Conservation (phyloP, 2,888 invertebrate species). For the Hecatera dysodea region DNA sequence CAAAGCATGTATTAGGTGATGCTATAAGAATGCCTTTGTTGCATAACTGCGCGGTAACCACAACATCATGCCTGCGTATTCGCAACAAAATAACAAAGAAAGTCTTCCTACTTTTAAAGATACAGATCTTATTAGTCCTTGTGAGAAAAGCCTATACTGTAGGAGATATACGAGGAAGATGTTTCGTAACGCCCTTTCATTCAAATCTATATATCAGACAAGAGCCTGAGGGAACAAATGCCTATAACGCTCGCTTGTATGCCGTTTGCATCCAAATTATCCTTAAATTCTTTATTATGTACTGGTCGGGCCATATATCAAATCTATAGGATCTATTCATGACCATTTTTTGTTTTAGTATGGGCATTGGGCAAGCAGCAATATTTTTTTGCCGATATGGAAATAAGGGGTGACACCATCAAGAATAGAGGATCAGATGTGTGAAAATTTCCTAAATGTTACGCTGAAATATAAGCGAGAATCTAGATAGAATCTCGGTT, state of each 20-base stretch:
- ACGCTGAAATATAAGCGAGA: neutral
- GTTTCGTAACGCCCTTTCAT: conserved; percentile 20
- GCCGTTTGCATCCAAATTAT: conserved; percentile 56
- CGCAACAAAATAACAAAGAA: neutral
- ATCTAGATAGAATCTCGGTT: neutral
- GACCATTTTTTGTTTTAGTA: conserved; percentile 24
- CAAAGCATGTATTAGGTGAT: too few species aligned
- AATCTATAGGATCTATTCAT: conserved; percentile 37
- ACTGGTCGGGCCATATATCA: conserved; percentile 41
- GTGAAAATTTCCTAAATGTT: conserved; percentile 16
- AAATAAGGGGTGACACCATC: conserved; percentile 26
- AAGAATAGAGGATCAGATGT: conserved; percentile 26
- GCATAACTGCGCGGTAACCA: too few species aligned
- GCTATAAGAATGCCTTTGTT: too few species aligned
- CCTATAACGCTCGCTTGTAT: conserved; percentile 25
- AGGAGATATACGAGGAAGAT: conserved; percentile 24
- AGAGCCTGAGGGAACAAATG: conserved; percentile 21
- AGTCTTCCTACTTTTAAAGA: neutral
- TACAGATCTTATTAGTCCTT: neutral
- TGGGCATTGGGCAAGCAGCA: conserved; percentile 15
- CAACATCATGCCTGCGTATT: neutral
- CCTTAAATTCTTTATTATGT: conserved; percentile 42
- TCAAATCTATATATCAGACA: conserved; percentile 23
- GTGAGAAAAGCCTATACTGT: neutral
- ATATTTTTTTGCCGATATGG: conserved; percentile 33